These are phyloP conservation scores for Varanus salvator DNA, from an alignment of 2,113 vertebrate genomes.

Conservation along the genomic window DNA sequence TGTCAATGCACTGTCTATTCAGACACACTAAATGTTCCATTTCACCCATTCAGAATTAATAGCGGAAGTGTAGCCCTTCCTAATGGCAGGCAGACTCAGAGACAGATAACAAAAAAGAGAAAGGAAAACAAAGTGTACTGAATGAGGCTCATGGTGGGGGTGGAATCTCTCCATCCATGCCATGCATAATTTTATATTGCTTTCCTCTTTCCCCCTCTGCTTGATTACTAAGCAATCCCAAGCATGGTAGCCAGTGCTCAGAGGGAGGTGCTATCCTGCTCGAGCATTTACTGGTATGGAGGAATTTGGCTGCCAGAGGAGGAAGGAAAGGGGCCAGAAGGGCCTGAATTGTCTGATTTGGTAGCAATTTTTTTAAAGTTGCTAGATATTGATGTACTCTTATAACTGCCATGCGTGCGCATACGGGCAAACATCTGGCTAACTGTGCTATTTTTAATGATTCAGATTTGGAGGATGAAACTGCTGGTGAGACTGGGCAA, in stretches of 20 bases:
- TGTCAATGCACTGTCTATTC: neutral
- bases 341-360: neutral
- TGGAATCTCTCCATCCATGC: neutral
- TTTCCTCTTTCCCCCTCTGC: no score
- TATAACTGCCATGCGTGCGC: neutral
- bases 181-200: neutral
- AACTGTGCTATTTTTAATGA: no score
- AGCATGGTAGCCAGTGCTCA: neutral
- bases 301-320: neutral
- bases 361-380: neutral
- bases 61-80: neutral
- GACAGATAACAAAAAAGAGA: no score
- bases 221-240: neutral
- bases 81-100: neutral
- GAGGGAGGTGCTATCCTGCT: neutral
- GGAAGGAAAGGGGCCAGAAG: neutral
- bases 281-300: neutral
- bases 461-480: no score
- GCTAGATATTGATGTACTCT: no score
- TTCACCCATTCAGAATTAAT: neutral
- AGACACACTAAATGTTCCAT: neutral
- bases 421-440: no score
- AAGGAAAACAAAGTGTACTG: no score
- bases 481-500: no score
- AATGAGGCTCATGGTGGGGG: no score